phyloP scores from a whole-genome alignment of 2,113 vertebrate genomes.

The Hippolais icterina region DNA sequence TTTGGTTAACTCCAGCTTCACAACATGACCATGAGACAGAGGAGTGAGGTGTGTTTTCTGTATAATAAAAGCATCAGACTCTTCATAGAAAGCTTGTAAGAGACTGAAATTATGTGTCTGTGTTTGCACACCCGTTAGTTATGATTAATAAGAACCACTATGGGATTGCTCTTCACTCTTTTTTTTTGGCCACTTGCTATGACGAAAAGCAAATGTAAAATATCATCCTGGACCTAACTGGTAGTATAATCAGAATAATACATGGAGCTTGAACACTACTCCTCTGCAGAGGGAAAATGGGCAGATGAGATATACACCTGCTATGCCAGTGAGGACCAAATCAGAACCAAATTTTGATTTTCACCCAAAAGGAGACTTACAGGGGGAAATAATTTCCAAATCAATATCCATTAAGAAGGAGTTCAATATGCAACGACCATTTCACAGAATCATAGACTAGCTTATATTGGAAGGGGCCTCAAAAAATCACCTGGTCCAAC shows the following conservation, averaged over 20 bases:
- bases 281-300: neutral
- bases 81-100: neutral
- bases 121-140: rapidly evolving
- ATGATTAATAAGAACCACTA: neutral
- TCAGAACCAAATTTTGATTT: neutral
- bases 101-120: neutral
- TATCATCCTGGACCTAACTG: neutral
- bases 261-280: neutral
- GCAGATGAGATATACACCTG: neutral
- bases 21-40: neutral
- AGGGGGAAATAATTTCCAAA: neutral
- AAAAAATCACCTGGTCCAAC: neutral
- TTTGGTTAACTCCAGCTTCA: neutral
- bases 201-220: neutral
- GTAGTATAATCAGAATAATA: neutral
- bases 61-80: neutral
- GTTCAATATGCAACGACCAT: neutral
- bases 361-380: neutral
- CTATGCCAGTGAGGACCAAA: neutral
- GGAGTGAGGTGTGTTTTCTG: neutral
- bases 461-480: neutral
- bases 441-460: neutral
- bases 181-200: neutral
- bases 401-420: neutral
- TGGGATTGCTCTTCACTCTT: neutral